A percentile compares a stretch with the other conserved stretches of the same genome.
Evolutionary conservation across 2,797 vertebrate species (phyloP).

Genomic region (Pangasius djambal): DNA sequence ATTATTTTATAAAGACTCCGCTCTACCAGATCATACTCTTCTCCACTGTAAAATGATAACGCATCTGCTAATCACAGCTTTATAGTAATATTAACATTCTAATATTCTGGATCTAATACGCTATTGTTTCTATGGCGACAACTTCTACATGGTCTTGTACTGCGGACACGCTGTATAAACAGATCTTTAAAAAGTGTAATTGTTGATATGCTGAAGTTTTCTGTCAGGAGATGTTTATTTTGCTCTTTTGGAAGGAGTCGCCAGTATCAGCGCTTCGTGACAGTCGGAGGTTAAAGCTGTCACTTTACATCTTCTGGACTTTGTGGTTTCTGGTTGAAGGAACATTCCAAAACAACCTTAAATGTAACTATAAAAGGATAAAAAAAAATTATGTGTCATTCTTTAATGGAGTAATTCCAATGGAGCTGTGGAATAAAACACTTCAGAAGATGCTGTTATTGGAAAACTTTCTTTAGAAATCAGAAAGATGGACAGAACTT

Average conservation of each 20-base stretch:
- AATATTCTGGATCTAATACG: neutral
- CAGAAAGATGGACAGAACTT: neutral
- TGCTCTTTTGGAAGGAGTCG: neutral
- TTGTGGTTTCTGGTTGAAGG: neutral
- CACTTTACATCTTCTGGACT: neutral
- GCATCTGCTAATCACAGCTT: neutral
- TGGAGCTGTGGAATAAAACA: neutral
- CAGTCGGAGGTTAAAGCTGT: neutral
- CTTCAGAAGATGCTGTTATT: neutral
- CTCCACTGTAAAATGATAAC: neutral
- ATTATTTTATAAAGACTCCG: neutral
- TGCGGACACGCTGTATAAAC: neutral
- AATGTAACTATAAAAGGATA: neutral
- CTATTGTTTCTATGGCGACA: neutral
- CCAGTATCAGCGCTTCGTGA: neutral
- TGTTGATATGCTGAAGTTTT: neutral
- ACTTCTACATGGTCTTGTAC: neutral
- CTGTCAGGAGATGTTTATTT: neutral
- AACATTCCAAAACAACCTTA: neutral
- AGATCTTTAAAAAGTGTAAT: neutral
- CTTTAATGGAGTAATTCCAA: too few species aligned
- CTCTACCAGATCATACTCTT: neutral
- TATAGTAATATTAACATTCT: neutral
- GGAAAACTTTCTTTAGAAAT: neutral
- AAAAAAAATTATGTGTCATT: neutral